Evolutionary conservation across 2,797 vertebrate genomes (phyloP).

Genomic region (Acanthopagrus latus): DNA sequence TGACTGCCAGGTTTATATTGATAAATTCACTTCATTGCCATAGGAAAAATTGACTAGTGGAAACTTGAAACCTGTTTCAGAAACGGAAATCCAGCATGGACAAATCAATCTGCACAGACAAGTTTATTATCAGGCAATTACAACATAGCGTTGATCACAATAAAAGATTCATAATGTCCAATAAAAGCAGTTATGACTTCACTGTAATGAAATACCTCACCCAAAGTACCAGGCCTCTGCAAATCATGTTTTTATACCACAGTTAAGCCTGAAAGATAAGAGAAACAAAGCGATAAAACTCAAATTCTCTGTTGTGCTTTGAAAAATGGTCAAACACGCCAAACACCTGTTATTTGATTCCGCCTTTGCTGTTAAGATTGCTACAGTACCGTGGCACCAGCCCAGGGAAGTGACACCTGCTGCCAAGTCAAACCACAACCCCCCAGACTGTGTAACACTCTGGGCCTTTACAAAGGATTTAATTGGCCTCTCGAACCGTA

Average conservation of each 20-base stretch:
- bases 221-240: neutral
- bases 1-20: neutral
- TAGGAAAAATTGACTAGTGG: neutral
- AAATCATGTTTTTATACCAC: neutral
- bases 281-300: neutral
- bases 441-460: slow-evolving; percentile 14
- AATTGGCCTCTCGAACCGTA: slow-evolving; percentile 37
- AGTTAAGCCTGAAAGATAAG: neutral
- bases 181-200: slow-evolving; percentile 3
- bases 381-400: neutral
- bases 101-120: neutral
- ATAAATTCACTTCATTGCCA: neutral
- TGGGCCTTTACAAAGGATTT: slow-evolving; percentile 10
- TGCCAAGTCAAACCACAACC: slow-evolving; percentile 17
- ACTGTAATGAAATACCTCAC: neutral
- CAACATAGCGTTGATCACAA: neutral
- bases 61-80: neutral
- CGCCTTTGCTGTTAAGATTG: neutral
- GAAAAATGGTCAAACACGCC: neutral
- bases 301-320: neutral
- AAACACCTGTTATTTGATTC: neutral
- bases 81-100: neutral
- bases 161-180: neutral
- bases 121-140: neutral
- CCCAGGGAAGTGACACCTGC: neutral